These are phyloP conservation scores for Muscidifurax raptorellus DNA, from an alignment of 1,140 invertebrate species.

Conservation along the genomic window DNA sequence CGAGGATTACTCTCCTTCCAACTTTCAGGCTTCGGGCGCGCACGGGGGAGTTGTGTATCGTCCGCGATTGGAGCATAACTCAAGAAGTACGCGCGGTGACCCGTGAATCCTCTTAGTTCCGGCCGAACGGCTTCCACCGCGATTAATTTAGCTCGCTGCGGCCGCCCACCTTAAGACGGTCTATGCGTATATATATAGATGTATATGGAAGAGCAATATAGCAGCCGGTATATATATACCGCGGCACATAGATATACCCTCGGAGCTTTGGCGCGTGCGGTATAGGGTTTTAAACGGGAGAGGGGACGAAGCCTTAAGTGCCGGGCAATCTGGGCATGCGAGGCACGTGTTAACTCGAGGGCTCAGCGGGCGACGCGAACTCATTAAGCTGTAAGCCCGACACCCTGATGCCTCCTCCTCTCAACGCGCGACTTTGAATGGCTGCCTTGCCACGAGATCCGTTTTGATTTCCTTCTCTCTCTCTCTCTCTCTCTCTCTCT, in stretches of 20 bases:
- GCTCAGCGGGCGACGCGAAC: background rate
- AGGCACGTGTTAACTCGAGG: slow-evolving; percentile 25
- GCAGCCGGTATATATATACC: background rate
- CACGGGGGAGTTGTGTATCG: background rate
- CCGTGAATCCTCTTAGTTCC: slow-evolving; percentile 63
- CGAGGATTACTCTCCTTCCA: background rate
- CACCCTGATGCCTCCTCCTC: background rate
- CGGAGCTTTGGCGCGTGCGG: slow-evolving; percentile 17
- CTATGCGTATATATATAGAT: background rate
- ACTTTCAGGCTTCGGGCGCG: background rate
- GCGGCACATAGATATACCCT: background rate
- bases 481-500: background rate
- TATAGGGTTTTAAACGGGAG: background rate
- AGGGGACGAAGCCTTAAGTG: slow-evolving; percentile 53
- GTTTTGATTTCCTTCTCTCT: background rate
- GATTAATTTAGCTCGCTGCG: slow-evolving; percentile 62
- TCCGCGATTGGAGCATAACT: slow-evolving; percentile 51
- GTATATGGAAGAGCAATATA: no score
- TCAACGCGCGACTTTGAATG: slow-evolving; percentile 5
- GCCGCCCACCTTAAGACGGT: slow-evolving; percentile 51
- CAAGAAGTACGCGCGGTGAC: slow-evolving; percentile 58
- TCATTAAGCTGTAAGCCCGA: slow-evolving; percentile 19
- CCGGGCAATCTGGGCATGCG: background rate
- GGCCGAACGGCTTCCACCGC: slow-evolving; percentile 58
- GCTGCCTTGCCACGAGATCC: background rate